Conservation (phyloP, 2,888 invertebrate genomes). For the Abscondita cerata region DNA sequence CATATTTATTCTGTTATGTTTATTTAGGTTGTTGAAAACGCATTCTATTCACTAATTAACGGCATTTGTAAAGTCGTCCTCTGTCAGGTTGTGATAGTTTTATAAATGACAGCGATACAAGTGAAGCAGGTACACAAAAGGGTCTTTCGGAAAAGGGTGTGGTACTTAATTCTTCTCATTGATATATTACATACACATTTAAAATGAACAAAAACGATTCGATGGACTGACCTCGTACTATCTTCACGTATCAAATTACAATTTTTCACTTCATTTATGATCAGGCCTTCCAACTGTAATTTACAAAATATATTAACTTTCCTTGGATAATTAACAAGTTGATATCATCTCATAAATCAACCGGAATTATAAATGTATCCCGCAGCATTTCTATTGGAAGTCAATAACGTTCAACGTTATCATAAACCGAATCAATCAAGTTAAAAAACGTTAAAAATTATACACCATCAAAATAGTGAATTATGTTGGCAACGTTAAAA, state of each 20-base stretch:
- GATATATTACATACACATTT: neutral
- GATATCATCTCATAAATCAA: conserved; percentile 1
- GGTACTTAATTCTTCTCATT: neutral
- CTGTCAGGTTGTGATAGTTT: conserved; percentile 7
- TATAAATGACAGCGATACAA: conserved; percentile 9
- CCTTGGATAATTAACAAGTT: neutral
- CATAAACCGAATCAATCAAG: neutral
- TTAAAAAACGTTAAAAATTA: conserved; percentile 2
- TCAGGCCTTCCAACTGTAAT: neutral
- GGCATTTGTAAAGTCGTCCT: neutral
- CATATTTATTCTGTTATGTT: too few species aligned
- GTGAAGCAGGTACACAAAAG: conserved; percentile 3
- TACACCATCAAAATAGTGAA: conserved; percentile 6
- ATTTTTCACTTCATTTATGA: neutral
- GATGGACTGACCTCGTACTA: neutral
- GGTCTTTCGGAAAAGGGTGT: conserved; percentile 2
- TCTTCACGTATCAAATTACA: neutral
- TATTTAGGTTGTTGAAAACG: too few species aligned
- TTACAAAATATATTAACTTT: neutral
- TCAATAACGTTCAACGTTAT: conserved; percentile 5
- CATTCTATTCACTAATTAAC: conserved; percentile 5
- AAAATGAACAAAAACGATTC: neutral
- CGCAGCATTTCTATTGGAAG: conserved; percentile 1
- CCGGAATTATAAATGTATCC: neutral
- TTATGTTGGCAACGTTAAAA: conserved; percentile 7